Evolutionary conservation across 2,113 vertebrate genomes (phyloP).

Genomic region (Xiphophorus maculatus): DNA sequence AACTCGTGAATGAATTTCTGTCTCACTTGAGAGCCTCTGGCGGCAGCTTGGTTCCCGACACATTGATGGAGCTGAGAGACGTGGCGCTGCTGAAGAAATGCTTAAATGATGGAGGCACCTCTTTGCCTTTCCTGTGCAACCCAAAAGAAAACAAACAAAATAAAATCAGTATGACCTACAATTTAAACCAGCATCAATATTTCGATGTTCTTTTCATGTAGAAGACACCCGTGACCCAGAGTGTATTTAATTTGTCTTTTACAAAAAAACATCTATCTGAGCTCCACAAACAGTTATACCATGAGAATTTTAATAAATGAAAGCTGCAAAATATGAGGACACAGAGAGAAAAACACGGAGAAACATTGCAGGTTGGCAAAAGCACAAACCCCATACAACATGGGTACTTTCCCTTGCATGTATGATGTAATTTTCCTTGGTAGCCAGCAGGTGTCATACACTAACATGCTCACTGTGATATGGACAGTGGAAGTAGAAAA

Average conservation of each 20-base stretch:
- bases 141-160: conserved; percentile 10
- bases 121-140: conserved; percentile 90
- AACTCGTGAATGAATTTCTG: conserved; percentile 21
- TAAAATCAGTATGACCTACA: neutral
- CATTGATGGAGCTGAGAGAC: conserved; percentile 89
- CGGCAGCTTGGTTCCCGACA: conserved; percentile 95
- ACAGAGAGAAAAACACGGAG: neutral
- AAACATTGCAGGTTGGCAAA: neutral
- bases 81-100: conserved; percentile 96
- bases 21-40: conserved; percentile 96
- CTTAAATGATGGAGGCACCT: conserved; percentile 92
- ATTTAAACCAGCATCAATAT: neutral
- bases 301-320: neutral
- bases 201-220: neutral
- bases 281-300: neutral
- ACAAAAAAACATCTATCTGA: neutral
- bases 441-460: conserved; percentile 65
- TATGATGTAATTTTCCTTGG: neutral
- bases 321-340: neutral
- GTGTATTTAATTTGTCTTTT: neutral
- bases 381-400: neutral
- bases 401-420: neutral
- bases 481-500: neutral
- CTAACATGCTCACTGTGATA: conserved; percentile 1
- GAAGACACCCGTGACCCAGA: conserved; percentile 7